These are phyloP conservation scores for Melanogrammus aeglefinus DNA, from an alignment of 2,797 vertebrate genomes.

Conservation along the genomic window DNA sequence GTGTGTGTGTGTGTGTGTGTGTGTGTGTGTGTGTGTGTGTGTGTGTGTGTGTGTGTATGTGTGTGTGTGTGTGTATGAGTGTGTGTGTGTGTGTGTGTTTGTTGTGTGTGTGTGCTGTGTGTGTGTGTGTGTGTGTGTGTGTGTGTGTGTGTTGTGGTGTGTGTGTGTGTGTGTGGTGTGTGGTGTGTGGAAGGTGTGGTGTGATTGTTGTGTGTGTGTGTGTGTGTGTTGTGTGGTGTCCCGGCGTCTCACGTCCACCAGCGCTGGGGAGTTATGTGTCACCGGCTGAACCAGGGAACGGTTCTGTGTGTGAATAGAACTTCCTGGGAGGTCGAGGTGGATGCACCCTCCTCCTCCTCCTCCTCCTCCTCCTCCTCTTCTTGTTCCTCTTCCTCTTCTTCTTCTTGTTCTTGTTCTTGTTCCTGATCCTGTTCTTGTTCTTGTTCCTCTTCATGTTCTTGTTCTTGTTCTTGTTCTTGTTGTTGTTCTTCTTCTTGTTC, in stretches of 20 bases:
- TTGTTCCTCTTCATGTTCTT: too few species aligned
- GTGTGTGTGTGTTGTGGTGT: constrained; percentile 41
- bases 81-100: too few species aligned
- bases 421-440: too few species aligned
- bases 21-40: constrained; percentile 33
- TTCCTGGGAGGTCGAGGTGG: constrained; percentile 68
- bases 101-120: constrained; percentile 36
- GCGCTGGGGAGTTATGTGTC: constrained; percentile 72
- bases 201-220: too few species aligned
- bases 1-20: constrained; percentile 28
- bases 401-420: too few species aligned
- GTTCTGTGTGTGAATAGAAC: constrained; percentile 64
- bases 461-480: too few species aligned
- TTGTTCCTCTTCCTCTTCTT: constrained; percentile 46
- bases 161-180: constrained; percentile 30
- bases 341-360: constrained; percentile 23
- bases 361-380: neutral
- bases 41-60: constrained; percentile 1
- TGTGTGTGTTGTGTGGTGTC: neutral
- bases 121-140: constrained; percentile 31
- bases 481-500: too few species aligned
- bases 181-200: constrained; percentile 20
- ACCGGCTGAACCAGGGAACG: constrained; percentile 57
- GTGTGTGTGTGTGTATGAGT: too few species aligned
- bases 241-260: constrained; percentile 58